A percentile compares a stretch with the other conserved stretches of the same genome.
phyloP scores from a whole-genome alignment of 2,888 invertebrate species.

The Drosophila testacea region DNA sequence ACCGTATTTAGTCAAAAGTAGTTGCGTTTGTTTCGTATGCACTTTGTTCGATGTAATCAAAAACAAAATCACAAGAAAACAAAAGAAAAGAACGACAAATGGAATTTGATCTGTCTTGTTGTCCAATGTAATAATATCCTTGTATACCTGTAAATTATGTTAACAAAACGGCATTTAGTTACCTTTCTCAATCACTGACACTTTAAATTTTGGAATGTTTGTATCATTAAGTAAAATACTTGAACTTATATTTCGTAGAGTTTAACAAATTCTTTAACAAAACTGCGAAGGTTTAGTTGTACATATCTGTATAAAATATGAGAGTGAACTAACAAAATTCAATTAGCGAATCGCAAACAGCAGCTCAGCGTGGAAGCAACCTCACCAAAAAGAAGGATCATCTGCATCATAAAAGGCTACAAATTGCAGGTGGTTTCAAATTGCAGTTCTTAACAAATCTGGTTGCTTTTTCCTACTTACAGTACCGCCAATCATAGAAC shows the following conservation, averaged over 20 bases:
- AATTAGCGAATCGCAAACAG: constrained; percentile 48
- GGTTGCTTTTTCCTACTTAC: constrained; percentile 84
- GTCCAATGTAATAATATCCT: constrained; percentile 41
- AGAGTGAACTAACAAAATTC: constrained; percentile 30
- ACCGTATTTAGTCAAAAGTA: constrained; percentile 70
- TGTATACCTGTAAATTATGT: constrained; percentile 54
- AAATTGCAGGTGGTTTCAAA: constrained; percentile 8
- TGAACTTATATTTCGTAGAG: constrained; percentile 48
- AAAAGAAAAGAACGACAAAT: constrained; percentile 29
- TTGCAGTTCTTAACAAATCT: constrained; percentile 57
- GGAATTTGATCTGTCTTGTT: constrained; percentile 36
- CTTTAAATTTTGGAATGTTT: constrained; percentile 80
- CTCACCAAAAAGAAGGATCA: not conserved
- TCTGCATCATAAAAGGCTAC: constrained; percentile 3
- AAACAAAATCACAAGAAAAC: constrained; percentile 19
- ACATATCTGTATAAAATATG: constrained; percentile 31
- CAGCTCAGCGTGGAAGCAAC: constrained; percentile 54
- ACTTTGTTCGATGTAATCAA: constrained; percentile 53
- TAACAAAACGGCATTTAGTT: constrained; percentile 44
- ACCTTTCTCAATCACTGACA: constrained; percentile 43
- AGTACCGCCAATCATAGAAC: constrained; percentile 94
- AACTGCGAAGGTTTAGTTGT: constrained; percentile 80
- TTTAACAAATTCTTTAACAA: constrained; percentile 64
- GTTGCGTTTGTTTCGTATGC: constrained; percentile 66
- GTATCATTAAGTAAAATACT: constrained; percentile 51